These are phyloP conservation scores for Spheniscus mendiculus DNA, from an alignment of 2,113 vertebrate genomes.

Conservation along the genomic window DNA sequence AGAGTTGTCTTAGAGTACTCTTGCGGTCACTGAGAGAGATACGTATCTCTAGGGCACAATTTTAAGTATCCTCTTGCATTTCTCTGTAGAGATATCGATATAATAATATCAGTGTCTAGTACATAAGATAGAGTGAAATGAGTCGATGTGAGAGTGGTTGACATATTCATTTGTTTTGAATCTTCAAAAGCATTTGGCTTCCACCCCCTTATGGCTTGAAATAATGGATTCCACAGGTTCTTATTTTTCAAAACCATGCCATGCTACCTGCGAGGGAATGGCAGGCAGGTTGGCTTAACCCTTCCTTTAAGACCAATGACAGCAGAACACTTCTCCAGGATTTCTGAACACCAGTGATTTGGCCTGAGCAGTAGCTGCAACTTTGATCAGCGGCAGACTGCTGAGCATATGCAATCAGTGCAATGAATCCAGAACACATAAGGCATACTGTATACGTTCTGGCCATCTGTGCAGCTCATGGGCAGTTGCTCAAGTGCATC, in stretches of 20 bases:
- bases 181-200: neutral
- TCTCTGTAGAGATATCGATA: neutral
- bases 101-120: neutral
- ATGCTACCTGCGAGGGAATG: neutral
- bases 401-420: neutral
- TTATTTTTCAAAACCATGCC: neutral
- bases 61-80: neutral
- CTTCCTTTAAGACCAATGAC: neutral
- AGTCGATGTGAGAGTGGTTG: neutral
- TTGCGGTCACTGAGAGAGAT: neutral
- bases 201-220: neutral
- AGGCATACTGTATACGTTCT: neutral
- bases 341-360: neutral
- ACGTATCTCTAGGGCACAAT: neutral
- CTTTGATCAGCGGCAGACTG: neutral
- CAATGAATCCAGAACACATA: neutral
- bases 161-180: neutral
- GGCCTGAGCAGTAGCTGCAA: neutral
- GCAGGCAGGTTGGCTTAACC: neutral
- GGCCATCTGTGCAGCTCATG: neutral
- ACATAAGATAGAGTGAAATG: neutral
- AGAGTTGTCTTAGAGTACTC: neutral
- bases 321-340: neutral
- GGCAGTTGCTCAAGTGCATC: neutral
- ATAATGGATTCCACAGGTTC: neutral